Evolutionary conservation across 2,797 vertebrate genomes (phyloP).

Genomic region (Carcharodon carcharias): DNA sequence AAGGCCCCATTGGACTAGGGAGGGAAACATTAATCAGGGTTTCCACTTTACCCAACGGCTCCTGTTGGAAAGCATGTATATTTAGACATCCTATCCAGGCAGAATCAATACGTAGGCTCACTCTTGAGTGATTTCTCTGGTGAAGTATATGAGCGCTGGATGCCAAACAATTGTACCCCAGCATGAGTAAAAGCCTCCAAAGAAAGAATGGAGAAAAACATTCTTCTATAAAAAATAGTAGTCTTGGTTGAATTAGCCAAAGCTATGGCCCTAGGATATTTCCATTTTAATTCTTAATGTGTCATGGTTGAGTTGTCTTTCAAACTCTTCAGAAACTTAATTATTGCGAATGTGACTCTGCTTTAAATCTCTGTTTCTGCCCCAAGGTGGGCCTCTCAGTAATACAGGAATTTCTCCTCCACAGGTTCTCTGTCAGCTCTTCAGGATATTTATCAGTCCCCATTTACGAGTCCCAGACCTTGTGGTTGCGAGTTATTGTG

Average conservation of each 20-base stretch:
- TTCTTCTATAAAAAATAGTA: not conserved
- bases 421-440: not conserved
- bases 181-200: not conserved
- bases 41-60: not conserved
- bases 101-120: not conserved
- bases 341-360: not conserved
- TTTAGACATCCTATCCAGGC: not conserved
- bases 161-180: not conserved
- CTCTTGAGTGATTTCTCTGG: not conserved
- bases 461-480: not conserved
- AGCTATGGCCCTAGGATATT: not conserved
- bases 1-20: not conserved
- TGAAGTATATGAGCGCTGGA: not conserved
- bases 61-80: not conserved
- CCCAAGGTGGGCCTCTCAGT: constrained; percentile 1
- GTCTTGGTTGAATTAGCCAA: not conserved
- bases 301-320: not conserved
- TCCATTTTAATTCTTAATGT: not conserved
- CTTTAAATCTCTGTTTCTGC: not conserved
- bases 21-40: not conserved
- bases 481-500: constrained; percentile 17
- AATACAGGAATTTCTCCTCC: not conserved
- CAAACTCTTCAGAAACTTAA: not conserved
- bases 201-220: not conserved
- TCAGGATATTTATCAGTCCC: not conserved